phyloP scores from a whole-genome alignment of 2,113 vertebrate genomes.

The Vidua chalybeata region DNA sequence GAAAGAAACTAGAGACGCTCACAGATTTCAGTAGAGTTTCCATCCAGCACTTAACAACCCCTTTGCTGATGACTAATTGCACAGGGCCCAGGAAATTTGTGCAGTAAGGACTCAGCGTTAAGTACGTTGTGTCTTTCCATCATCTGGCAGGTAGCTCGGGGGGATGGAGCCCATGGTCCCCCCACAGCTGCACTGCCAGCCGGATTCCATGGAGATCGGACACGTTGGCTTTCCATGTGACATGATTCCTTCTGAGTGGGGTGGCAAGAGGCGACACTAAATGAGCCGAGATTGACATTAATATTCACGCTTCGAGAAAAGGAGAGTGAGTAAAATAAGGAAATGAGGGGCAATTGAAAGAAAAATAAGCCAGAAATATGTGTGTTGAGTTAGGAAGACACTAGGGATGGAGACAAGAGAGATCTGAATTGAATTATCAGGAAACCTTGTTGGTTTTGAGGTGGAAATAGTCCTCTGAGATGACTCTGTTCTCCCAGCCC shows the following conservation, averaged over 20 bases:
- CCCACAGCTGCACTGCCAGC: accelerated
- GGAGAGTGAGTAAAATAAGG: neutral
- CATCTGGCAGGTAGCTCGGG: neutral
- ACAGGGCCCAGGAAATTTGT: neutral
- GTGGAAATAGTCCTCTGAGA: neutral
- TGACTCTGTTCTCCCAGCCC: neutral
- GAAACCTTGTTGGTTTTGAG: neutral
- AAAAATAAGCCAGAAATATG: neutral
- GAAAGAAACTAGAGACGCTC: neutral
- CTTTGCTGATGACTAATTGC: neutral
- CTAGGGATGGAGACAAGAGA: neutral
- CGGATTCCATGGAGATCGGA: accelerated
- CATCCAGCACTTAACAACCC: neutral
- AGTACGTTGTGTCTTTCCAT: neutral
- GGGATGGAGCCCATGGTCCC: accelerated
- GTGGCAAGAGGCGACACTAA: neutral
- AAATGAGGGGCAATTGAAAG: neutral
- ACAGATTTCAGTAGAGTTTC: neutral
- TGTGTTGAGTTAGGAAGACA: neutral
- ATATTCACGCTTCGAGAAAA: neutral
- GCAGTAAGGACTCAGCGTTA: neutral
- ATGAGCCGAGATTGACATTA: neutral
- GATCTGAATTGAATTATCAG: neutral
- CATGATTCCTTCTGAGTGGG: neutral
- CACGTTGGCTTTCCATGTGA: neutral